These are phyloP conservation scores for Pseudochirops corinnae DNA, from an alignment of 2,797 vertebrate genomes.

Conservation along the genomic window DNA sequence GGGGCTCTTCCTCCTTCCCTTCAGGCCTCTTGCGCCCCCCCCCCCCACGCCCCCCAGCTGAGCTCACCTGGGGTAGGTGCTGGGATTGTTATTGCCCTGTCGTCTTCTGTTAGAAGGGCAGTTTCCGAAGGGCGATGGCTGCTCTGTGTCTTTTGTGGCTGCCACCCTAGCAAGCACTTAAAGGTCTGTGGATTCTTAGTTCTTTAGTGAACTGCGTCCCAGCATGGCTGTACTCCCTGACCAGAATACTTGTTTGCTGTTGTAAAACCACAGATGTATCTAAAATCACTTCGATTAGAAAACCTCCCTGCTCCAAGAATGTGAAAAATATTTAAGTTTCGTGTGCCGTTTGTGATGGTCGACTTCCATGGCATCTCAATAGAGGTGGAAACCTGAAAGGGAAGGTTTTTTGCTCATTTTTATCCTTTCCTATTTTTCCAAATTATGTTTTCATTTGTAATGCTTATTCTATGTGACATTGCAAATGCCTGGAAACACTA, in stretches of 20 bases:
- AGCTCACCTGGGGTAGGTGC: too few relatives aligned
- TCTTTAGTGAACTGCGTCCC: too few relatives aligned
- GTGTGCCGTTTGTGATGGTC: constrained; percentile 5
- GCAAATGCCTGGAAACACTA: constrained; percentile 10
- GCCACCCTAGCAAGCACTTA: too few relatives aligned
- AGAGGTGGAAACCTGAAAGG: constrained; percentile 43
- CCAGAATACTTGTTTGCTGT: neutral
- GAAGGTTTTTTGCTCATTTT: constrained; percentile 16
- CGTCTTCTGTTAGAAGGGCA: neutral
- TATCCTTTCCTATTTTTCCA: constrained; percentile 49
- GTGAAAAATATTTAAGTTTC: constrained; percentile 66
- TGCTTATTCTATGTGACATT: constrained; percentile 18
- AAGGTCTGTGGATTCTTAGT: neutral
- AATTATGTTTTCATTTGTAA: constrained; percentile 45
- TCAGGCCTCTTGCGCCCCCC: too few relatives aligned
- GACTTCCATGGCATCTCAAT: constrained; percentile 34
- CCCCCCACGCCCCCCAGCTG: too few relatives aligned
- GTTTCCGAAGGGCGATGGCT: too few relatives aligned
- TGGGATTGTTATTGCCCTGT: too few relatives aligned
- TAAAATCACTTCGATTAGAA: constrained; percentile 59
- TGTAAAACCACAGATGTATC: constrained; percentile 18
- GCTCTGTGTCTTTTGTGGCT: neutral
- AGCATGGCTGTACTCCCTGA: neutral
- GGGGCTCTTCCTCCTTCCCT: too few relatives aligned
- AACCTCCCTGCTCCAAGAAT: constrained; percentile 57